phyloP scores from a whole-genome alignment of 1,140 invertebrate genomes.

The Lepidurus packardi region DNA sequence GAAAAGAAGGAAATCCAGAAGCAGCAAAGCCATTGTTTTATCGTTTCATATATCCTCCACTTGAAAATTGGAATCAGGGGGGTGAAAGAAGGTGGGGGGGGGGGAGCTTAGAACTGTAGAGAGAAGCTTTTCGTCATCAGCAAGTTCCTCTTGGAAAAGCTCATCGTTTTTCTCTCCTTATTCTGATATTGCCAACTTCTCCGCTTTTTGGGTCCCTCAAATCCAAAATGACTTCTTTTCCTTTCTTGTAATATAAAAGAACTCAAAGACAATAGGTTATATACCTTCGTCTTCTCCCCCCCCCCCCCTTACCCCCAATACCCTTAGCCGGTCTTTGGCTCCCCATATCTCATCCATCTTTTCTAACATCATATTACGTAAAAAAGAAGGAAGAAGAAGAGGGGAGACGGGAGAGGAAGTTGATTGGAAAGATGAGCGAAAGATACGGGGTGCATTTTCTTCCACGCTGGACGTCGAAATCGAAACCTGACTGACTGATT shows the following conservation, averaged over 20 bases:
- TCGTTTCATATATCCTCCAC: constrained; percentile 6
- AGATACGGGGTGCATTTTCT: not conserved
- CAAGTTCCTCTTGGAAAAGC: not conserved
- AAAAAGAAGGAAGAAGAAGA: not conserved
- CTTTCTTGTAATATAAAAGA: not conserved
- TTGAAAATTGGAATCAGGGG: constrained; percentile 19
- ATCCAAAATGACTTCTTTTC: not conserved
- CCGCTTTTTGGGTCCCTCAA: not conserved
- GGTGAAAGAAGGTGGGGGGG: not conserved
- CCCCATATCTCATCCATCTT: constrained; percentile 14
- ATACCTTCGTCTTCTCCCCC: not conserved
- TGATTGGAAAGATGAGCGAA: constrained; percentile 17
- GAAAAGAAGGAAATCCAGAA: not conserved
- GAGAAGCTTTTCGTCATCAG: constrained; percentile 21
- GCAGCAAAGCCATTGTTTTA: not conserved
- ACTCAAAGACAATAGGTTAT: not conserved
- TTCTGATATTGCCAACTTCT: not conserved
- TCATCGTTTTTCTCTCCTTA: not conserved
- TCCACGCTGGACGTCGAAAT: not conserved
- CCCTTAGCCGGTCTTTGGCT: not conserved
- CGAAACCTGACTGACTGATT: not conserved
- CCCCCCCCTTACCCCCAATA: not conserved
- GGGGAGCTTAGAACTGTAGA: not conserved
- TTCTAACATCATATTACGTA: not conserved
- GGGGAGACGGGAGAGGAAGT: not conserved